These are phyloP conservation scores for Nettapus auritus DNA, from an alignment of 2,113 vertebrate genomes.

Conservation along the genomic window DNA sequence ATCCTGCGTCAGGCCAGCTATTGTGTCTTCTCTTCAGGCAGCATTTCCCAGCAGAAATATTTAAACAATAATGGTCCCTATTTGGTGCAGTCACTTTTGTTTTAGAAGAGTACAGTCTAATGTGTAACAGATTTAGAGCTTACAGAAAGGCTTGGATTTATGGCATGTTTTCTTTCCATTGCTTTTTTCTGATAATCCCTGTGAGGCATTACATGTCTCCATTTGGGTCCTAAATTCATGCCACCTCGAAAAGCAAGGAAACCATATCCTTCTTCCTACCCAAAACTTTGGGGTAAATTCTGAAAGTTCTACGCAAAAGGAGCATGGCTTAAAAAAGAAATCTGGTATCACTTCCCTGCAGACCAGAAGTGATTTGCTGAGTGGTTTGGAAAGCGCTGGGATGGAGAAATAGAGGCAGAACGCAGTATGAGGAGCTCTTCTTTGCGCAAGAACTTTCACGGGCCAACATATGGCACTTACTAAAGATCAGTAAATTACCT, in stretches of 20 bases:
- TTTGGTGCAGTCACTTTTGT: slow-evolving; percentile 61
- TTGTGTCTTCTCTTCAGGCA: slow-evolving; percentile 42
- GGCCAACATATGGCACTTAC: not conserved
- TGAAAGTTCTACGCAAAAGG: not conserved
- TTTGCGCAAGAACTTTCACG: not conserved
- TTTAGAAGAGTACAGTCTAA: slow-evolving; percentile 25
- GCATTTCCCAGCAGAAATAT: slow-evolving; percentile 70
- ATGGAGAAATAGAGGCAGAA: not conserved
- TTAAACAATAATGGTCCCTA: slow-evolving; percentile 64
- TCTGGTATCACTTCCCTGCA: accelerated
- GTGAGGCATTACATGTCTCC: not conserved
- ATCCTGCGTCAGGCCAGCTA: slow-evolving; percentile 51
- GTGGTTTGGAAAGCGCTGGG: not conserved
- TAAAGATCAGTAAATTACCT: not conserved
- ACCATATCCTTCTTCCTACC: not conserved
- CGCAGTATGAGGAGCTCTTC: accelerated
- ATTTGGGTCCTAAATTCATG: not conserved
- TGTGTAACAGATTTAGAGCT: slow-evolving; percentile 33
- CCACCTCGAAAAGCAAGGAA: not conserved
- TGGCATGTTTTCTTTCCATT: not conserved
- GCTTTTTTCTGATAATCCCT: not conserved
- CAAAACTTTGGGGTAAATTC: not conserved
- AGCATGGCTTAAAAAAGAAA: not conserved
- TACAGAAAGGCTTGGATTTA: not conserved
- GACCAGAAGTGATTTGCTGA: accelerated